Evolutionary conservation across 2,888 invertebrate species (phyloP), one percentile per base, ranked within the genome.

Genomic region (Tholera decimalis): DNA sequence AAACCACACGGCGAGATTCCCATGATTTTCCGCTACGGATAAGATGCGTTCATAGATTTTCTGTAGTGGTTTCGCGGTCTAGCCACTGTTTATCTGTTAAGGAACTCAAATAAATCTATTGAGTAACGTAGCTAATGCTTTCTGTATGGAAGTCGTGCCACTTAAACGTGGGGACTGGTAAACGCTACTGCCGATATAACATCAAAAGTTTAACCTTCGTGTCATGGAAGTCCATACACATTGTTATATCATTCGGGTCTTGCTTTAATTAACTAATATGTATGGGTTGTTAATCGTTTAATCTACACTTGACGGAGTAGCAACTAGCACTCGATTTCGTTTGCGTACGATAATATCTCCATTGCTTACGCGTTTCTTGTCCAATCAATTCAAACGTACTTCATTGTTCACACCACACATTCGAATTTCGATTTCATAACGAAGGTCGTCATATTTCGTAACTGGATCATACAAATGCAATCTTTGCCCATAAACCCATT

Each of bases 21-120:
- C 88, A 85, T 88, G 94, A 93, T 93, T 92, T 90, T 88, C 89
- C 84, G 85, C 86, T 85, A 83, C 82, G 91, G 93, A 94, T 95
- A 91, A 94, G 94, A 93, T 93, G 81, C 81, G 85, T 85, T 88
- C 86, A 83, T 89, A 92, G 93, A 94, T 94, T 93, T 92, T 89
- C 92, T 90, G 85, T 85, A 85, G 92, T 87, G 91, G 93, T 93
- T 94, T 93, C 89, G 93, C 90, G 94, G 94, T 93, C 90, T 89
- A 82, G 83, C 90, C 90, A 86, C 89, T 89, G 89, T 91, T 93
- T 94, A 94, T 94, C 93, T 89, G 86, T 83, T 85, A 81, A 78
- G 87, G 88, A 90, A 89, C 90, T 89, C 88, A 92, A 93, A 93
- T 92, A 93, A 93, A 94, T 93, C 92, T 92, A 90, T 92, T 90